These are phyloP conservation scores for Ochotona curzoniae DNA, from an alignment of 2,113 vertebrate species.

Conservation along the genomic window DNA sequence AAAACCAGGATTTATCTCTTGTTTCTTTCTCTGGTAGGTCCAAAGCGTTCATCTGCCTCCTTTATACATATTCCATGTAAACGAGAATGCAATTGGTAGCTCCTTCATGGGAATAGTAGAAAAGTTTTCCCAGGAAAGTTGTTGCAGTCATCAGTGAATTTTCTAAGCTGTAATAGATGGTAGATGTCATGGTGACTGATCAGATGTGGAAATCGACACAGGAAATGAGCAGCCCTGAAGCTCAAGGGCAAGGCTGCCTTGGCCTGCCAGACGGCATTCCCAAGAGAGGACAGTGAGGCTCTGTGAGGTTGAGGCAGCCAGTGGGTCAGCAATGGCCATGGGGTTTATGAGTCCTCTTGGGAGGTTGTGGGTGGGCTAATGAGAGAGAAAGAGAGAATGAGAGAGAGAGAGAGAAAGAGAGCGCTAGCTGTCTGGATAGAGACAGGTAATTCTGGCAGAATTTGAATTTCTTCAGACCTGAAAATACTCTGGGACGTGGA, in stretches of 20 bases:
- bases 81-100: background rate
- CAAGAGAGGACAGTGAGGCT: background rate
- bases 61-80: background rate
- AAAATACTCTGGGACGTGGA: background rate
- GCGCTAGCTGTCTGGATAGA: background rate
- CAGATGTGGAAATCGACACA: background rate
- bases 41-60: background rate
- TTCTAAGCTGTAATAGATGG: background rate
- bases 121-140: background rate
- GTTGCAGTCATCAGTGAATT: background rate
- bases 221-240: slow-evolving; percentile 11
- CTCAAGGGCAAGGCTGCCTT: background rate
- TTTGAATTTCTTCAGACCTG: background rate
- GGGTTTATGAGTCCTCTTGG: background rate
- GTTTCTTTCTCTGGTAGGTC: slow-evolving; percentile 9
- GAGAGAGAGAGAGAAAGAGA: too few species aligned
- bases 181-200: background rate
- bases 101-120: background rate
- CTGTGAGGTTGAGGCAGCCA: background rate
- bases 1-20: slow-evolving; percentile 1
- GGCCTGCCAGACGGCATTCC: background rate
- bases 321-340: background rate
- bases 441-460: background rate
- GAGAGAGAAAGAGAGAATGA: too few species aligned
- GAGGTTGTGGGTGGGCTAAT: background rate